These are phyloP conservation scores for Drosophila cracens DNA, from an alignment of 2,888 invertebrate genomes.

Conservation along the genomic window DNA sequence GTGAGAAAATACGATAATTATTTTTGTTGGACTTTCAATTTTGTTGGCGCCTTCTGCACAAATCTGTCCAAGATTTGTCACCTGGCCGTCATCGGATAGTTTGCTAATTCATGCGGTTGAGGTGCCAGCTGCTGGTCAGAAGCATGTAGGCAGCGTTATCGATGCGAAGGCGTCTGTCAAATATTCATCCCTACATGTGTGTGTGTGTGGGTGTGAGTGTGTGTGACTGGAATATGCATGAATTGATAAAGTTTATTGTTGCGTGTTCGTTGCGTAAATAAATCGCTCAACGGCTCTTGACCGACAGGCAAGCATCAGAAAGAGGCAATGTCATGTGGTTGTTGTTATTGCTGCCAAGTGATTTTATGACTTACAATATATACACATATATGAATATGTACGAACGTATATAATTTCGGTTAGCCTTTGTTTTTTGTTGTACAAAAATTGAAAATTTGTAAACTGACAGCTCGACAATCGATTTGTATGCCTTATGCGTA, in stretches of 20 bases:
- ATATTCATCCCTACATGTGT: slow-evolving; percentile 3
- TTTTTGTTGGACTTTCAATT: slow-evolving; percentile 10
- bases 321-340: slow-evolving; percentile 38
- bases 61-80: slow-evolving; percentile 63
- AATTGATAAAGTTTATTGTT: slow-evolving; percentile 61
- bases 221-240: slow-evolving; percentile 47
- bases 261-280: slow-evolving; percentile 65
- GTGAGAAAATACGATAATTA: background rate
- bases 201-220: slow-evolving; percentile 4
- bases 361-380: slow-evolving; percentile 66
- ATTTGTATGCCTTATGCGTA: slow-evolving; percentile 72
- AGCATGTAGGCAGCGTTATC: slow-evolving; percentile 29
- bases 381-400: slow-evolving; percentile 3
- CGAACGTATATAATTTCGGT: slow-evolving; percentile 11
- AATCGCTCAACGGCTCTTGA: slow-evolving; percentile 48
- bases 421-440: slow-evolving; percentile 37
- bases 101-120: slow-evolving; percentile 53
- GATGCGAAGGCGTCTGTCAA: slow-evolving; percentile 32
- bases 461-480: slow-evolving; percentile 55
- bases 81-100: slow-evolving; percentile 64
- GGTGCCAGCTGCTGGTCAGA: slow-evolving; percentile 25
- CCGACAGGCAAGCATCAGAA: slow-evolving; percentile 25
- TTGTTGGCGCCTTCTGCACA: slow-evolving; percentile 36
- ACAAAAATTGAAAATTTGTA: slow-evolving; percentile 63
- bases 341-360: slow-evolving; percentile 34